A percentile compares a stretch with the other conserved stretches of the same genome.
Evolutionary conservation across 2,888 invertebrate genomes (phyloP).

Genomic region (Ichneumon xanthorius): DNA sequence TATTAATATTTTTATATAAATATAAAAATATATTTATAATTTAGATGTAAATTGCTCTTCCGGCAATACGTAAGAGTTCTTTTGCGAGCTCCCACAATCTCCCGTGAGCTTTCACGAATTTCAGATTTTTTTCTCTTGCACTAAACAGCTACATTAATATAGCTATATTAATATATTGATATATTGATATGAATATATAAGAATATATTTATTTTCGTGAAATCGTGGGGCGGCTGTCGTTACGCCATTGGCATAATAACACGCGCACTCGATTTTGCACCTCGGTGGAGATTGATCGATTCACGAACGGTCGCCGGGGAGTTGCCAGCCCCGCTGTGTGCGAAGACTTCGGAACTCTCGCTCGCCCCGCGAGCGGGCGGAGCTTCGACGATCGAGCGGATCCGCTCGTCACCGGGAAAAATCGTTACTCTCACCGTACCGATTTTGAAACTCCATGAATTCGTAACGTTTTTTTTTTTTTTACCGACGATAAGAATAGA

Average conservation of each 20-base stretch:
- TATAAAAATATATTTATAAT: no score
- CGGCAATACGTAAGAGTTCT: not conserved
- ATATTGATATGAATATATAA: no score
- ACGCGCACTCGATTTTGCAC: slow-evolving; percentile 62
- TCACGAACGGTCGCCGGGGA: slow-evolving; percentile 62
- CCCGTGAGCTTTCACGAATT: not conserved
- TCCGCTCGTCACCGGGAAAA: not conserved
- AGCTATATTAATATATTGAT: no score
- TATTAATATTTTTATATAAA: no score
- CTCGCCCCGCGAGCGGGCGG: slow-evolving; percentile 12
- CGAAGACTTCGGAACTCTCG: slow-evolving; percentile 7
- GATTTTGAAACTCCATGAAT: not conserved
- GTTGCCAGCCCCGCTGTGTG: slow-evolving; percentile 52
- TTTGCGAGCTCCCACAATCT: not conserved
- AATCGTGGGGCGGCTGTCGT: slow-evolving; percentile 29
- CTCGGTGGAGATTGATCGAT: slow-evolving; percentile 69
- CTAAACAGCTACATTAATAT: no score
- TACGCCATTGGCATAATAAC: slow-evolving; percentile 10
- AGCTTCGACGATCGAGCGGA: slow-evolving; percentile 28
- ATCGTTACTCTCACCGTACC: not conserved
- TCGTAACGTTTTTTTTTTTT: no score
- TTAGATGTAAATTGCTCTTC: not conserved
- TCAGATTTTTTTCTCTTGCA: no score
- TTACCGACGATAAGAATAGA: not conserved
- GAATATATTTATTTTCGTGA: not conserved